Conservation (phyloP, 2,888 invertebrate genomes). For the Epsilonema sp. region DNA sequence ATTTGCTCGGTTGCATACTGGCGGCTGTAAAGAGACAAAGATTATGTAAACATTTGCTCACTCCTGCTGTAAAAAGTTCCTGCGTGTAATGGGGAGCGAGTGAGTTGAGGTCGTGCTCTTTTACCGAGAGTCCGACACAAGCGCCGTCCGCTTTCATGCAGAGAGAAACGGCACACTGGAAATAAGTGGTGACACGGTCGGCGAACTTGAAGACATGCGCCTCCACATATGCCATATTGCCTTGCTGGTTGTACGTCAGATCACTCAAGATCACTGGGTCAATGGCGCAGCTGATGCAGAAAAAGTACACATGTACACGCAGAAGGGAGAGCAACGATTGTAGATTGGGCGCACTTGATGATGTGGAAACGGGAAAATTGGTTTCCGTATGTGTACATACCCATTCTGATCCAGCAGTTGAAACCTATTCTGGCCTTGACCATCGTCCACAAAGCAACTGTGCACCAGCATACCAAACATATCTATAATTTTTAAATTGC, state of each 20-base stretch:
- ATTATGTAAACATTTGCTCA: too few species aligned
- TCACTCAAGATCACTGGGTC: slow-evolving; percentile 25
- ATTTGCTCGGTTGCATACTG: too few species aligned
- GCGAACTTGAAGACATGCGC: slow-evolving; percentile 27
- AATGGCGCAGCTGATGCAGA: slow-evolving; percentile 23
- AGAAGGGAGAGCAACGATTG: neutral
- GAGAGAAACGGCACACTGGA: slow-evolving; percentile 27
- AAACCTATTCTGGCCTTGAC: slow-evolving; percentile 11
- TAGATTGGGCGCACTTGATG: too few species aligned
- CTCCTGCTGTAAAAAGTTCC: too few species aligned
- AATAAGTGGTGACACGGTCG: slow-evolving; percentile 23
- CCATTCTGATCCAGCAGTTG: slow-evolving; percentile 26
- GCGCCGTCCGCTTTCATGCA: slow-evolving; percentile 26
- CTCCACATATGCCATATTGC: slow-evolving; percentile 25
- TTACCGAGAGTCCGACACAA: slow-evolving; percentile 17
- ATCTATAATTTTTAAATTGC: too few species aligned
- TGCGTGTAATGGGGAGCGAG: too few species aligned
- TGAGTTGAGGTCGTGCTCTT: too few species aligned
- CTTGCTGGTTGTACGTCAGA: slow-evolving; percentile 22
- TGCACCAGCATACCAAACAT: slow-evolving; percentile 28
- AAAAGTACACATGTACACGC: too few species aligned
- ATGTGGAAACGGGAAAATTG: too few species aligned
- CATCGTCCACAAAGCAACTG: slow-evolving; percentile 24
- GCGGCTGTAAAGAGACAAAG: too few species aligned
- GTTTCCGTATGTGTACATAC: too few species aligned